These are phyloP conservation scores for Proales similis DNA, from an alignment of 1,140 invertebrate species.

Conservation along the genomic window DNA sequence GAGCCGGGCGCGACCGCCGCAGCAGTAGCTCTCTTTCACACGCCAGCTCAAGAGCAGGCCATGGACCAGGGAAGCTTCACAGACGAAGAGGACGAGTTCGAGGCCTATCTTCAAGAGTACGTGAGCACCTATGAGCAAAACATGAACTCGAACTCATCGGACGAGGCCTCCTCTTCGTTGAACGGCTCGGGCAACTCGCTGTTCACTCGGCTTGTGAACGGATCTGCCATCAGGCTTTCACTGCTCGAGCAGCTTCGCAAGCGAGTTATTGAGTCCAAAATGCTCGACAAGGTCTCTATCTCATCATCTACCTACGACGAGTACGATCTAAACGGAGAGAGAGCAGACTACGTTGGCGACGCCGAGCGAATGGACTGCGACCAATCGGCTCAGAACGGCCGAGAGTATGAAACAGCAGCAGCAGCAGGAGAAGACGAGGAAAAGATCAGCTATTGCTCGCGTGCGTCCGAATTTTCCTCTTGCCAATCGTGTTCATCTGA, in stretches of 20 bases:
- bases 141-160: background rate
- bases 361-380: too few species aligned
- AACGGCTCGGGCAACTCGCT: background rate
- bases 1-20: conserved; percentile 15
- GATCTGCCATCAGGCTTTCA: conserved; percentile 4
- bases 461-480: background rate
- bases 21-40: background rate
- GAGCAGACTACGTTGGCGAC: background rate
- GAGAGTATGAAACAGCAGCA: background rate
- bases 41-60: background rate
- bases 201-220: conserved; percentile 8
- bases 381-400: too few species aligned
- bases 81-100: conserved; percentile 35
- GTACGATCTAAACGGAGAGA: conserved; percentile 3
- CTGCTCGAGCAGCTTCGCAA: conserved; percentile 25
- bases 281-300: conserved; percentile 28
- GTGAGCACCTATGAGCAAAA: conserved; percentile 17
- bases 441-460: conserved; percentile 15
- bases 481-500: background rate
- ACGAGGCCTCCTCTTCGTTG: background rate
- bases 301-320: conserved; percentile 30
- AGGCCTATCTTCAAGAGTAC: conserved; percentile 32
- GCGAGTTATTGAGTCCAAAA: conserved; percentile 28
- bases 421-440: conserved; percentile 13
- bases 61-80: conserved; percentile 1